A percentile compares a stretch with the other conserved stretches of the same genome.
Evolutionary conservation across 2,888 invertebrate species (phyloP).

Genomic region (Drosophila meridionalis): DNA sequence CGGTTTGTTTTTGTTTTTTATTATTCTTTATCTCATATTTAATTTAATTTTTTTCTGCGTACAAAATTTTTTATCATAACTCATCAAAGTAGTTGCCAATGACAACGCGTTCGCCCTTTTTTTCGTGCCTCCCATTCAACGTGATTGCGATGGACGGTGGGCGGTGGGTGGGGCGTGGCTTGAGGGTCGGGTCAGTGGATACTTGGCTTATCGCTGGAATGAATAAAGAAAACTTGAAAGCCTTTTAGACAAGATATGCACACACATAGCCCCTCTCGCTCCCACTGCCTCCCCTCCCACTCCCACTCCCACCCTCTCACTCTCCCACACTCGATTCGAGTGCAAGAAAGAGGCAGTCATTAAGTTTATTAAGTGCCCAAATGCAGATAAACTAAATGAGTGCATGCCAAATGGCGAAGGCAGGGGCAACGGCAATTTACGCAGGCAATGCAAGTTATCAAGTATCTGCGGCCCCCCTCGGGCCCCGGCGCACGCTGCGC

Average conservation of each 20-base stretch:
- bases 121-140: constrained; percentile 16
- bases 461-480: background rate
- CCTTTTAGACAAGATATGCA: constrained; percentile 62
- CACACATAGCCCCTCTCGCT: constrained; percentile 14
- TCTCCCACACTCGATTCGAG: background rate
- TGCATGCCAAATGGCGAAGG: constrained; percentile 70
- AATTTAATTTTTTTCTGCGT: constrained; percentile 3
- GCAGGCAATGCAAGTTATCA: constrained; percentile 30
- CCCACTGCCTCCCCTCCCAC: background rate
- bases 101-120: constrained; percentile 56
- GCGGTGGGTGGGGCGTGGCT: background rate
- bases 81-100: constrained; percentile 49
- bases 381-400: constrained; percentile 75
- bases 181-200: constrained; percentile 10
- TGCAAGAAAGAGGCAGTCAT: constrained; percentile 59
- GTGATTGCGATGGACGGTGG: constrained; percentile 6
- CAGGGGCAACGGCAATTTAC: constrained; percentile 60
- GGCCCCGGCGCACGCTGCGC: background rate
- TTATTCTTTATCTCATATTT: constrained; percentile 1
- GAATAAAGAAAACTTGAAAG: constrained; percentile 32
- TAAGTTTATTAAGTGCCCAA: constrained; percentile 75
- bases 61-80: constrained; percentile 8
- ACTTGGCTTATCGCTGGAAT: constrained; percentile 43
- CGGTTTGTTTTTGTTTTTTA: constrained; percentile 3
- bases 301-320: background rate